Base-by-base conservation (phyloP, 2,113 vertebrate species). In the Numida meleagris region DNA sequence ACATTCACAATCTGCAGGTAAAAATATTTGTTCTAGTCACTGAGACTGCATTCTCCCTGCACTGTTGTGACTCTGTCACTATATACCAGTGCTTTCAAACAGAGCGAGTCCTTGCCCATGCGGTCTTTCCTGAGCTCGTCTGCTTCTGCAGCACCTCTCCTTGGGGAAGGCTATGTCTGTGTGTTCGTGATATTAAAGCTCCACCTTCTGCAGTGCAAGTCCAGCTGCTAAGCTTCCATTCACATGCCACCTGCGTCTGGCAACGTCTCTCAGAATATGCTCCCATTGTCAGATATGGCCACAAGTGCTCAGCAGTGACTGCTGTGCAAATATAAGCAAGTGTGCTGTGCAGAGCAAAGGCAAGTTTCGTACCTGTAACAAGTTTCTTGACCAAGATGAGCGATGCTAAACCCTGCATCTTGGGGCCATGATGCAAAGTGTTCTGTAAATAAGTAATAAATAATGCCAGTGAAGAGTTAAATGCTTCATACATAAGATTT, bases 401-500 rank as follows among this genome's bases (percentile, higher is more conserved):
- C 40, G 33, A 31, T 33, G 50, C 57, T 63, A 29, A 74, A 61
- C 17, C 12, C 16, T 40, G 33, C 1, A 1, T 61, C 20, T 46
- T 51, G 33, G 42, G 57, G 53, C 38, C 33, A 80, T 85, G 85
- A 80, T 82, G 65, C 59, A 85, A 87, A 89, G n/a, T 5, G 0
- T 91, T 82, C 74, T 83, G 61, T 75, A 89, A 90, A 79, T 63
- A 93, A 91, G 88, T 90, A 75, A 33, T 89, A 65, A 75, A 33
- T 89, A 65, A 82, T 77, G 27, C 33, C 55, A 63, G 59, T 63
- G 72, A 95, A 94, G 82, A 96, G 89, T 90, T 94, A 97, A 95
- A 96, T 94, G 95, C 43, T 19, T 33, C 46, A 90, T 89, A 75
- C 87, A 75, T 94, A 91, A 93, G 86, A 94, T 93, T 95, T 91